Conservation (phyloP, 1,140 invertebrate species). For the Mya arenaria region DNA sequence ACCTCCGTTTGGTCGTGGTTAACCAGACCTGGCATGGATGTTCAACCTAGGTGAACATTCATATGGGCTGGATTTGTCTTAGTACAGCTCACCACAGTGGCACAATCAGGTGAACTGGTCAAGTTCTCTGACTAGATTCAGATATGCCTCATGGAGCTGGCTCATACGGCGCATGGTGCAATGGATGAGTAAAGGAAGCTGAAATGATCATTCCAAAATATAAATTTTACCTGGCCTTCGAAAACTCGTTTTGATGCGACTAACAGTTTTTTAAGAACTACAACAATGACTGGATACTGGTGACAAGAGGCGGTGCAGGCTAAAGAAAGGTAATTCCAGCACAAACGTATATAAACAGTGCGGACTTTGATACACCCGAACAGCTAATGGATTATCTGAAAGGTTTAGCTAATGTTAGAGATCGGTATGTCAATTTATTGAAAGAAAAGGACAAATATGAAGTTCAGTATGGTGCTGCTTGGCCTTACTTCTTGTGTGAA, state of each 20-base stretch:
- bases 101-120: slow-evolving; percentile 34
- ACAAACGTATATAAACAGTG: not conserved
- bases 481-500: not conserved
- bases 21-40: slow-evolving; percentile 13
- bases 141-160: slow-evolving; percentile 7
- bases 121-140: not conserved
- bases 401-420: too few relatives aligned
- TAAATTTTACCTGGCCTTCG: slow-evolving; percentile 7
- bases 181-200: not conserved
- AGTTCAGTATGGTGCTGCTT: not conserved
- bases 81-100: not conserved
- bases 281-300: not conserved
- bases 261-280: not conserved
- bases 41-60: not conserved
- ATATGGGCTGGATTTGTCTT: not conserved
- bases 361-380: not conserved
- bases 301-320: not conserved
- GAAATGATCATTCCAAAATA: not conserved
- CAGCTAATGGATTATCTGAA: not conserved
- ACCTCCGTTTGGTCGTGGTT: not conserved
- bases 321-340: not conserved
- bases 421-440: too few relatives aligned
- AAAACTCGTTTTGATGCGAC: not conserved
- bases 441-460: slow-evolving; percentile 20
- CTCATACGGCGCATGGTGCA: not conserved